Evolutionary conservation across 2,113 vertebrate species (phyloP).

Genomic region (Protomyctophum bolini): DNA sequence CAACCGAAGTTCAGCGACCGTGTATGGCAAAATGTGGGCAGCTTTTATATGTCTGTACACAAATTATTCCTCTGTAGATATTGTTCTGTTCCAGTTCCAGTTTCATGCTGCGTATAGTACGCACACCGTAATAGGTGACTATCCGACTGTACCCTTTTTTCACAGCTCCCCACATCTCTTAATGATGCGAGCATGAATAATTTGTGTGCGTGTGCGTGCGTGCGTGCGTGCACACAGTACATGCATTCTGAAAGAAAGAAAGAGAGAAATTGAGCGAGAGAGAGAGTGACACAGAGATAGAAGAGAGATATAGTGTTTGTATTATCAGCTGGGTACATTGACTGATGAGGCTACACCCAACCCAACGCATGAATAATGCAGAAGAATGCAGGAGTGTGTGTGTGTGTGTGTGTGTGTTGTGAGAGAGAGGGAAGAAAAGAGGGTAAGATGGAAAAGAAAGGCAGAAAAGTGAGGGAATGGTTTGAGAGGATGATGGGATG

Average conservation of each 20-base stretch:
- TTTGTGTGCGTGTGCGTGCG: conserved; percentile 25
- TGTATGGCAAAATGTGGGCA: background rate
- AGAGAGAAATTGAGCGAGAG: background rate
- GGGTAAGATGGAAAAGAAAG: background rate
- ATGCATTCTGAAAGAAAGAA: background rate
- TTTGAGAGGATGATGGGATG: too few relatives aligned
- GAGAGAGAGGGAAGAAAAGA: background rate
- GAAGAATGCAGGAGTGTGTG: conserved; percentile 21
- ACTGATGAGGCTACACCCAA: conserved; percentile 71
- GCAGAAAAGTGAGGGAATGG: background rate
- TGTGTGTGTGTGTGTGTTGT: too few relatives aligned
- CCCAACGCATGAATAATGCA: conserved; percentile 64
- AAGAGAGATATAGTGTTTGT: conserved; percentile 25
- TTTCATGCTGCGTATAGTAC: too few relatives aligned
- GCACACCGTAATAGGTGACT: background rate
- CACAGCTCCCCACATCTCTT: conserved; percentile 16
- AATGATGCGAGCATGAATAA: conserved; percentile 38
- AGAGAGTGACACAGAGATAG: conserved; percentile 23
- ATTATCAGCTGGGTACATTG: conserved; percentile 47
- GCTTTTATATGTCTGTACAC: background rate
- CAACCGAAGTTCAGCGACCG: background rate
- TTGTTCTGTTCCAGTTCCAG: background rate
- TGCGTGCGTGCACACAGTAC: background rate
- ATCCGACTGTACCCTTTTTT: conserved; percentile 13
- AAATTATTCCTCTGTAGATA: background rate